Evolutionary conservation across 2,888 invertebrate species (phyloP).

Genomic region (Helleia helle): DNA sequence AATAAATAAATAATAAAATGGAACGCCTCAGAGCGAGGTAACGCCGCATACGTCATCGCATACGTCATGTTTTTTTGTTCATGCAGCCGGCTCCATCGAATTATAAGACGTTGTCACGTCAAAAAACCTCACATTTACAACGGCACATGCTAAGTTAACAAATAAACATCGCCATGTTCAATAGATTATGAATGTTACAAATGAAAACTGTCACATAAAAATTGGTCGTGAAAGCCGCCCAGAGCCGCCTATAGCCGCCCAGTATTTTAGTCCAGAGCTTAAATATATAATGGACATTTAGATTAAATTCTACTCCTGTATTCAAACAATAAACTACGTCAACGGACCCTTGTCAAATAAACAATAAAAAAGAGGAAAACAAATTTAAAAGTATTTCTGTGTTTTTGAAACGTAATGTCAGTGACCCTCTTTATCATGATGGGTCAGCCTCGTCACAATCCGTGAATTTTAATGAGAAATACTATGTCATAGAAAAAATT

Average conservation of each 20-base stretch:
- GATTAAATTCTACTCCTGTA: constrained; percentile 5
- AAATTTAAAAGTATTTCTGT: constrained; percentile 12
- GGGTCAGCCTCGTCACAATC: constrained; percentile 3
- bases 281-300: constrained; percentile 6
- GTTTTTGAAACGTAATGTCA: constrained; percentile 8
- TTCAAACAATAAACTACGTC: constrained; percentile 6
- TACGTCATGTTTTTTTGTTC: too few relatives aligned
- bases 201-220: not conserved
- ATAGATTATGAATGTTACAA: too few relatives aligned
- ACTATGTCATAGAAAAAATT: too few relatives aligned
- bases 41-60: too few relatives aligned
- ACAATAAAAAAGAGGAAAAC: constrained; percentile 8
- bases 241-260: too few relatives aligned
- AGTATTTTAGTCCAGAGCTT: not conserved
- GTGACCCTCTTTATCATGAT: constrained; percentile 6
- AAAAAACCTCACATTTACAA: too few relatives aligned
- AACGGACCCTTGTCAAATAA: constrained; percentile 5
- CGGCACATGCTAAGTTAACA: too few relatives aligned
- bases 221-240: not conserved
- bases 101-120: too few relatives aligned
- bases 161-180: not conserved
- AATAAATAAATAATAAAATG: too few relatives aligned
- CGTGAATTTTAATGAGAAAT: not conserved
- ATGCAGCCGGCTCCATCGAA: too few relatives aligned
- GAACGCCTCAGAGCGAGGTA: too few relatives aligned